Base-by-base conservation (phyloP, 2,113 vertebrate species). In the Chrysochloris asiatica region DNA sequence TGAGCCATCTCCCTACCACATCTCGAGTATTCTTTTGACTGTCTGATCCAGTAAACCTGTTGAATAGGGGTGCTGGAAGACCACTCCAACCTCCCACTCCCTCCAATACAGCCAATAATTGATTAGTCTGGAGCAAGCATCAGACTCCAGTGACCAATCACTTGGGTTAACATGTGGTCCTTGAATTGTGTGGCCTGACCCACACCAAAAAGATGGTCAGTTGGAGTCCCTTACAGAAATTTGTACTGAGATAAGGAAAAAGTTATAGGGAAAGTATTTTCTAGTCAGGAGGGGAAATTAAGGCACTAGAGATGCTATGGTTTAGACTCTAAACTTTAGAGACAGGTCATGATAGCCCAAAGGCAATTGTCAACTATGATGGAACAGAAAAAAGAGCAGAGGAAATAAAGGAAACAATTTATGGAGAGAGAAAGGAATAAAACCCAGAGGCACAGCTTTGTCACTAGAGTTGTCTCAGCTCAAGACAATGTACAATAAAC, bases 211-310 rank as follows among this genome's bases (percentile, higher is more conserved):
- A 41, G 59, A 79, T 22, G 54, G 12, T 56, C 85, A 10, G 1
- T 13, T 54, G 26, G 47, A 50, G 9, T 45, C 50, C 36, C 77
- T 76, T 75, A n/a, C 14, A 50, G 33, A 47, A 84, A 61, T 77
- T 77, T 69, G 76, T 73, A 56, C 3, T 50, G n/a, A 89, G 30
- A 83, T 19, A 33, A 12, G 28, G 16, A 14, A 86, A 52, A 69
- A 56, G 10, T 43, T 30, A 79, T 30, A 38, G 33, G 63, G 56
- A 30, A 82, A 87, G 28, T 89, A 43, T 41, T 83, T 83, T 82
- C 30, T 36, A 87, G 28, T 50, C 91, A 41, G 47, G 72, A 93
- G 93, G 61, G 45, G 33, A 86, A 80, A 80, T 81, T 45, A 77
- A 56, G 59, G 79, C 38, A 63, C 45, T 90, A 86, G 83, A 30